phyloP scores from a whole-genome alignment of 2,797 vertebrate genomes.

The Melanotaenia pygmaea region DNA sequence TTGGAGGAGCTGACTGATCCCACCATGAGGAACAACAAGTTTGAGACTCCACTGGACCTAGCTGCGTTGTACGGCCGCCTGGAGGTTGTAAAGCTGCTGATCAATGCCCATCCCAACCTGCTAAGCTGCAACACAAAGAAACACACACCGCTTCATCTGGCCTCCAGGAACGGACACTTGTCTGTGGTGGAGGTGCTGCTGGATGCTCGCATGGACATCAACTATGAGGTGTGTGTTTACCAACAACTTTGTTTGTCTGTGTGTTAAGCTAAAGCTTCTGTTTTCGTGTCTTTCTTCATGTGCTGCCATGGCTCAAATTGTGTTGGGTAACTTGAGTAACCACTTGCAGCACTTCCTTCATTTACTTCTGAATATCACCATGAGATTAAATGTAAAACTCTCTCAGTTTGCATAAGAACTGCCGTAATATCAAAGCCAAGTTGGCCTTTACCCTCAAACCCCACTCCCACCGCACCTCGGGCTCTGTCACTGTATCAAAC shows the following conservation, averaged over 20 bases:
- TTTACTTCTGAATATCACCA: conserved; percentile 50
- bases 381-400: conserved; percentile 62
- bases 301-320: conserved; percentile 42
- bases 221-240: conserved; percentile 88
- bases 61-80: conserved; percentile 95
- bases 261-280: background rate
- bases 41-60: conserved; percentile 96
- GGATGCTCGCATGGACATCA: conserved; percentile 96
- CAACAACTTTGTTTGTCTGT: background rate
- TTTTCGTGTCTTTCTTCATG: conserved; percentile 40
- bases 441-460: conserved; percentile 47
- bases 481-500: conserved; percentile 42
- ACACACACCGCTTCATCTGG: conserved; percentile 95
- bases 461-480: conserved; percentile 22
- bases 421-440: conserved; percentile 35
- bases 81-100: conserved; percentile 95
- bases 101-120: conserved; percentile 95
- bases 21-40: conserved; percentile 98
- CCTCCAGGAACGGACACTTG: conserved; percentile 94
- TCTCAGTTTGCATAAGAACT: conserved; percentile 39
- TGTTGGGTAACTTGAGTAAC: conserved; percentile 41
- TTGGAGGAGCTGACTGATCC: conserved; percentile 98
- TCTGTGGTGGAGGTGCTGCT: conserved; percentile 92
- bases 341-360: conserved; percentile 62
- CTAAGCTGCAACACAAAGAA: conserved; percentile 95